Conservation (phyloP, 1,140 invertebrate species). For the Hormaphis cornu region DNA sequence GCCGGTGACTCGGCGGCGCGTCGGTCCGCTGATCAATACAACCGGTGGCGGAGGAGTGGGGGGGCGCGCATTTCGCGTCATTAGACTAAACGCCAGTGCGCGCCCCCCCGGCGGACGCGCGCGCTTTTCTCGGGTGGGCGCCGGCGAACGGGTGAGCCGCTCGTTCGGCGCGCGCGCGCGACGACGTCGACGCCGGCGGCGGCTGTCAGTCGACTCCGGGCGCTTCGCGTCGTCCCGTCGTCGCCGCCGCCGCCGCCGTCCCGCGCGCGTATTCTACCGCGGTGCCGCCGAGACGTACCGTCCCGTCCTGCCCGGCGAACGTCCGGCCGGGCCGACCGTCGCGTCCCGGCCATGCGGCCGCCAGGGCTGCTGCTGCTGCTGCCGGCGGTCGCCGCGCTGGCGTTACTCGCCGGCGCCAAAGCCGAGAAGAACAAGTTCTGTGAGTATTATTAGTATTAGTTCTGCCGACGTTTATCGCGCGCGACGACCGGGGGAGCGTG, state of each 20-base stretch:
- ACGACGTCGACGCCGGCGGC: background rate
- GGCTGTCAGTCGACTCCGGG: constrained; percentile 4
- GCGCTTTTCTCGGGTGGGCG: background rate
- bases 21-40: constrained; percentile 9
- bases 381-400: background rate
- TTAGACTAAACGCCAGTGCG: constrained; percentile 16
- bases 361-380: background rate
- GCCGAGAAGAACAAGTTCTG: constrained; percentile 16
- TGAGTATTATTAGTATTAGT: background rate
- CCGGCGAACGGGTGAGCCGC: background rate
- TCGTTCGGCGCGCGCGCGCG: background rate
- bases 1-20: background rate
- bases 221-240: background rate
- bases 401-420: background rate
- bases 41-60: background rate
- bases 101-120: constrained; percentile 5
- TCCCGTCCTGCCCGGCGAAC: background rate
- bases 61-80: background rate
- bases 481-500: too few relatives aligned
- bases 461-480: too few relatives aligned
- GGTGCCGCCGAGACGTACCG: background rate
- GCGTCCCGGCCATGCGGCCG: background rate
- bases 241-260: background rate
- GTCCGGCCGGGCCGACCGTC: background rate
- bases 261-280: background rate